phyloP scores from a whole-genome alignment of 2,888 invertebrate species.

The Morpho deidamia region DNA sequence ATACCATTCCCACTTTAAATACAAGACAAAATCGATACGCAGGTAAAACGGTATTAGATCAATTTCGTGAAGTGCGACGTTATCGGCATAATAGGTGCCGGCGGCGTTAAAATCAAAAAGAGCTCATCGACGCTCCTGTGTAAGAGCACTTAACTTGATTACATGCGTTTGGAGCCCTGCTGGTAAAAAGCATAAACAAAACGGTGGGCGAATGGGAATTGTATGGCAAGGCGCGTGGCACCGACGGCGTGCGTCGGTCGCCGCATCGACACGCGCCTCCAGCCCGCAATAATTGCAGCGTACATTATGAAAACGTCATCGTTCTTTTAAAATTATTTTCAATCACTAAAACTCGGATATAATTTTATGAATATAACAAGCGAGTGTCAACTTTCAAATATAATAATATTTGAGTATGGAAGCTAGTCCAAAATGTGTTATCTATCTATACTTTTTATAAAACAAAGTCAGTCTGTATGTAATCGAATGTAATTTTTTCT shows the following conservation, averaged over 20 bases:
- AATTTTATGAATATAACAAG: too few species aligned
- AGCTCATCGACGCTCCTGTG: conserved; percentile 52
- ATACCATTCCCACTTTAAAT: too few species aligned
- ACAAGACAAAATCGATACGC: conserved; percentile 3
- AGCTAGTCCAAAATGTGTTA: too few species aligned
- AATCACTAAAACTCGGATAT: too few species aligned
- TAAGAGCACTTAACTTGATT: conserved; percentile 78
- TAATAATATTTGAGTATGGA: too few species aligned
- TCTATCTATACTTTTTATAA: too few species aligned
- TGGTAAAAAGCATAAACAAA: conserved; percentile 42
- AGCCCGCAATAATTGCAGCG: conserved; percentile 49
- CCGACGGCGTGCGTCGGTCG: conserved; percentile 33
- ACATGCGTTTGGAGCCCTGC: conserved; percentile 51
- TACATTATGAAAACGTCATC: conserved; percentile 33
- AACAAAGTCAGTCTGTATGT: too few species aligned
- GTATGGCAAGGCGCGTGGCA: conserved; percentile 27
- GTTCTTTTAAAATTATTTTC: conserved; percentile 3
- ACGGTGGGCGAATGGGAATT: conserved; percentile 26
- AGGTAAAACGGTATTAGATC: conserved; percentile 20
- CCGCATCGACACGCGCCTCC: conserved; percentile 41
- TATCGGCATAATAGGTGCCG: conserved; percentile 46
- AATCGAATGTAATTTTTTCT: too few species aligned
- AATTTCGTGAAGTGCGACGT: conserved; percentile 54
- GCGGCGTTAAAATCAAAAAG: conserved; percentile 63
- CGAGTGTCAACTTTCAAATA: too few species aligned